phyloP scores from a whole-genome alignment of 2,113 vertebrate genomes.

The Ciconia boyciana region DNA sequence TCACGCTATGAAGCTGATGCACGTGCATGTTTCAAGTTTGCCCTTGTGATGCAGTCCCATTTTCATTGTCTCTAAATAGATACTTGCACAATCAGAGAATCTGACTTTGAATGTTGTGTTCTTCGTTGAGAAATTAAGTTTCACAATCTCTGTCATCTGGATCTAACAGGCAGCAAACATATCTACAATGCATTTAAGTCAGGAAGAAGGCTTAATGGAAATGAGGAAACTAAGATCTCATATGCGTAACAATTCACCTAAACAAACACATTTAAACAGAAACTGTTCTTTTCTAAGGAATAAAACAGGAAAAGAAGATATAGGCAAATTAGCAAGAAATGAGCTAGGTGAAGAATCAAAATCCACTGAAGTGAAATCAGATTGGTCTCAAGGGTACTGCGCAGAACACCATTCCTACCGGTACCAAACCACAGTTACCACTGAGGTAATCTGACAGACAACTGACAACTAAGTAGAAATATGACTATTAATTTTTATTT shows the following conservation, averaged over 20 bases:
- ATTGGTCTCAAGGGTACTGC: background rate
- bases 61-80: background rate
- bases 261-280: background rate
- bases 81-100: background rate
- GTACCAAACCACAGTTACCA: background rate
- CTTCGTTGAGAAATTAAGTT: background rate
- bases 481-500: background rate
- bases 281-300: background rate
- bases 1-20: background rate
- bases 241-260: background rate
- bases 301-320: background rate
- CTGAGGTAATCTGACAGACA: background rate
- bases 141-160: background rate
- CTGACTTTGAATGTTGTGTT: background rate
- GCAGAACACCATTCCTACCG: background rate
- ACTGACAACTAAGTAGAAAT: background rate
- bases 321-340: background rate
- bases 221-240: background rate
- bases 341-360: background rate
- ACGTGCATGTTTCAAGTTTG: background rate
- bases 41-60: background rate
- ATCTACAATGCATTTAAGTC: background rate
- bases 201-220: background rate
- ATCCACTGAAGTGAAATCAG: background rate
- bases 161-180: background rate